A percentile compares a stretch with the other conserved stretches of the same genome.
These are phyloP conservation scores for Hippocampus abdominalis DNA, from an alignment of 2,113 vertebrate genomes.

Conservation along the genomic window DNA sequence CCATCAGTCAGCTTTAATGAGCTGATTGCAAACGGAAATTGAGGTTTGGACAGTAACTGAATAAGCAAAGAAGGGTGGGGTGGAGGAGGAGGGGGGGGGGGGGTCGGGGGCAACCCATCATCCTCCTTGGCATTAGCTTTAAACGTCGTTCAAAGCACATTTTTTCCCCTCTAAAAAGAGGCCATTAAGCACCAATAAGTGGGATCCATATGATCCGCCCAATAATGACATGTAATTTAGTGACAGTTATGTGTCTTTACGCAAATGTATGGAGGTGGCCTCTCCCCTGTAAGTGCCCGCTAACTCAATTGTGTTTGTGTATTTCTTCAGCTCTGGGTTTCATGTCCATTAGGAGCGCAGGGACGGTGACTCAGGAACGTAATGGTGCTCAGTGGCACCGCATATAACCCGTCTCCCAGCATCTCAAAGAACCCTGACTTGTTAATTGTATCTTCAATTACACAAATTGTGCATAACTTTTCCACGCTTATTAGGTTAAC, in stretches of 20 bases:
- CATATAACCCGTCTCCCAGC: neutral
- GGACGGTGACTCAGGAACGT: slow-evolving; percentile 50
- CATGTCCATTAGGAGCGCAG: slow-evolving; percentile 72
- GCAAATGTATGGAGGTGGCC: slow-evolving; percentile 66
- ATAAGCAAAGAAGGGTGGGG: slow-evolving; percentile 43
- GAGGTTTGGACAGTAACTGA: slow-evolving; percentile 63
- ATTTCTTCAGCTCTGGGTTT: slow-evolving; percentile 67
- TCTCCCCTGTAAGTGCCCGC: slow-evolving; percentile 68
- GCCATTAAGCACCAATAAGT: slow-evolving; percentile 65
- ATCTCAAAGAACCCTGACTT: slow-evolving; percentile 29
- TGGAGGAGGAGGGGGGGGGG: slow-evolving; percentile 1
- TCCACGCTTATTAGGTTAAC: slow-evolving; percentile 4
- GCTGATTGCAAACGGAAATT: slow-evolving; percentile 55
- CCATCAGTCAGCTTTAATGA: slow-evolving; percentile 50
- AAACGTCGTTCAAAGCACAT: slow-evolving; percentile 41
- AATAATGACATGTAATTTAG: slow-evolving; percentile 71
- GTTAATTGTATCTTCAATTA: slow-evolving; percentile 63
- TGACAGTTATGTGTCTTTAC: slow-evolving; percentile 74
- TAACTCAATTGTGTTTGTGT: slow-evolving; percentile 71
- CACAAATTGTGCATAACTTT: slow-evolving; percentile 17
- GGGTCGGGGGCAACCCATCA: slow-evolving; percentile 13
- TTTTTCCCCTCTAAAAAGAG: slow-evolving; percentile 33
- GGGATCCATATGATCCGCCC: slow-evolving; percentile 62
- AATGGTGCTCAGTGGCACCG: slow-evolving; percentile 50
- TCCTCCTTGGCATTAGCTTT: slow-evolving; percentile 44